Percentiles rank a stretch among this genome's conserved stretches.
Conservation (phyloP, 2,888 invertebrate genomes). For the Andrena minutula region DNA sequence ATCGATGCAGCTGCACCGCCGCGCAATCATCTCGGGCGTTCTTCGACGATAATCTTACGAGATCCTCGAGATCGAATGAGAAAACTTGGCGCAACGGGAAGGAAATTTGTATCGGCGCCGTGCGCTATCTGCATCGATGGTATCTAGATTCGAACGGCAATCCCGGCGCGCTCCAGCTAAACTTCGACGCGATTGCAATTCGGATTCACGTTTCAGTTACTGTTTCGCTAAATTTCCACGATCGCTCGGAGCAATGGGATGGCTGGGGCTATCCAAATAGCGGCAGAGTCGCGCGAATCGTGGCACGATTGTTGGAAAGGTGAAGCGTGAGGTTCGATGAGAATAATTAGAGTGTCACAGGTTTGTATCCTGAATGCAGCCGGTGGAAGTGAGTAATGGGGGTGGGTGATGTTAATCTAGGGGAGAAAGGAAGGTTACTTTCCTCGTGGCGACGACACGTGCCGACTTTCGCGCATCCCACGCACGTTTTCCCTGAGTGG, state of each 20-base stretch:
- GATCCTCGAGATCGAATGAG: background rate
- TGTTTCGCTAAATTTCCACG: constrained; percentile 3
- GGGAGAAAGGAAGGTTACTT: constrained; percentile 9
- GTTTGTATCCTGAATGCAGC: background rate
- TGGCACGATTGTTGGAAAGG: background rate
- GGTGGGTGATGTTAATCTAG: background rate
- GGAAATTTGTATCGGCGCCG: constrained; percentile 35
- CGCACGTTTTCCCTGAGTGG: constrained; percentile 22
- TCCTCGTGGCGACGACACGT: constrained; percentile 18
- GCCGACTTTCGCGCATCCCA: constrained; percentile 37
- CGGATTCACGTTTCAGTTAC: background rate
- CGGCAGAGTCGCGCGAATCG: background rate
- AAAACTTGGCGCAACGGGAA: constrained; percentile 11
- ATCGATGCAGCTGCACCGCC: constrained; percentile 17
- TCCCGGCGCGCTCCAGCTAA: constrained; percentile 31
- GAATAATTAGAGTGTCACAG: background rate
- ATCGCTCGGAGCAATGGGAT: constrained; percentile 9
- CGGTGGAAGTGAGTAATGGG: background rate
- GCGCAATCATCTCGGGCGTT: constrained; percentile 25
- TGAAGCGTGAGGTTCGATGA: background rate
- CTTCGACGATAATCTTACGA: constrained; percentile 28
- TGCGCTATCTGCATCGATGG: constrained; percentile 34
- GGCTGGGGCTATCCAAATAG: background rate
- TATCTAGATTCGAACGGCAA: constrained; percentile 41
- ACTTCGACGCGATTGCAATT: constrained; percentile 33